Conservation (phyloP, 30 jellyfish, hydroid and myxozoan genomes). For the Sanderia malayensis region DNA sequence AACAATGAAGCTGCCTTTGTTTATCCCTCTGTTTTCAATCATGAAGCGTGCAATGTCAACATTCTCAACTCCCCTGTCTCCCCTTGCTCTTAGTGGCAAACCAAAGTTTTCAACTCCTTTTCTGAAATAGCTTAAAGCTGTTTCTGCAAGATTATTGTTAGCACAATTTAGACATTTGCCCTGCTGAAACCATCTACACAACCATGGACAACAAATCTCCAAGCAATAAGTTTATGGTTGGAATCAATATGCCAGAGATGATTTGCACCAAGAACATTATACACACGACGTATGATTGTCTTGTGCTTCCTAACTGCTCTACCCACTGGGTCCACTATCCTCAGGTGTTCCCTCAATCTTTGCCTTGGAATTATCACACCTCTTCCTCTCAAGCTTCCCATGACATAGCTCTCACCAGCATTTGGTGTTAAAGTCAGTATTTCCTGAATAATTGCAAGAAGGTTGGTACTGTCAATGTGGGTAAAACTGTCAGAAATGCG, state of each 20-base stretch:
- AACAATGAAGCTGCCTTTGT: conserved; percentile 46
- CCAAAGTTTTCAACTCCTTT: conserved; percentile 33
- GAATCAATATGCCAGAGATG: background rate
- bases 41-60: conserved; percentile 43
- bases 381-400: conserved; percentile 9
- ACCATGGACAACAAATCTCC: conserved; percentile 53
- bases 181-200: conserved; percentile 44
- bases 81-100: conserved; percentile 40
- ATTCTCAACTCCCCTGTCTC: conserved; percentile 57
- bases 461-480: background rate
- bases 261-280: background rate
- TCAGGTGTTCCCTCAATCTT: conserved; percentile 6
- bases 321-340: background rate
- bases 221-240: conserved; percentile 8
- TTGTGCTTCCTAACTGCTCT: background rate
- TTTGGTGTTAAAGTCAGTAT: conserved; percentile 4
- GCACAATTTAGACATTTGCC: background rate
- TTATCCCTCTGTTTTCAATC: conserved; percentile 16
- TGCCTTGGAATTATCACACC: conserved; percentile 2
- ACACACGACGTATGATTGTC: background rate
- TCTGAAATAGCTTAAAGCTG: conserved; percentile 27
- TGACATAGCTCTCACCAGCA: conserved; percentile 8
- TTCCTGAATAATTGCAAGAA: background rate
- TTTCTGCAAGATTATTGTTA: conserved; percentile 24
- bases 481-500: conserved; percentile 13